phyloP scores from a whole-genome alignment of 1,140 invertebrate species.

The Armadillidium nasatum region DNA sequence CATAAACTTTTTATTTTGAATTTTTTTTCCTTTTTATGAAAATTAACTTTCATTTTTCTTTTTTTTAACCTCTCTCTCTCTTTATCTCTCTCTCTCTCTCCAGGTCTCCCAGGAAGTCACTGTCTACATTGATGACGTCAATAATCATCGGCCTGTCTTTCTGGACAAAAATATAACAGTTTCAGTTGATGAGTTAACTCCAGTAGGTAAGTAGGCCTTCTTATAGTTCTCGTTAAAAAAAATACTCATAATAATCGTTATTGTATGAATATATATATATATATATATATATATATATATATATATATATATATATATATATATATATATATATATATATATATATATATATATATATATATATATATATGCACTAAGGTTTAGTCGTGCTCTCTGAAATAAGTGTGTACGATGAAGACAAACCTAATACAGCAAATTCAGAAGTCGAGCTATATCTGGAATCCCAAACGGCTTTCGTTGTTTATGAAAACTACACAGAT shows the following conservation, averaged over 20 bases:
- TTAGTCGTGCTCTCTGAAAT: slow-evolving; percentile 75
- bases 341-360: background rate
- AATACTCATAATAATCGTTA: background rate
- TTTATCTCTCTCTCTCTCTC: background rate
- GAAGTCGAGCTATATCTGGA: slow-evolving; percentile 77
- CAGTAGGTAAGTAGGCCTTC: slow-evolving; percentile 59
- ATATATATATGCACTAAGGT: too few relatives aligned
- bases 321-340: background rate
- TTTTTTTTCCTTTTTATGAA: too few relatives aligned
- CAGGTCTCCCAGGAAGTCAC: slow-evolving; percentile 40
- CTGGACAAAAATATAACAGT: slow-evolving; percentile 74
- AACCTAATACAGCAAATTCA: slow-evolving; percentile 82
- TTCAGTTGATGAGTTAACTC: slow-evolving; percentile 73
- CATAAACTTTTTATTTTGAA: too few relatives aligned
- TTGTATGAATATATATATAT: background rate
- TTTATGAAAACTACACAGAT: background rate
- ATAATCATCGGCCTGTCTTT: slow-evolving; percentile 88
- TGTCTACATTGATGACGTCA: slow-evolving; percentile 79
- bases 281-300: background rate
- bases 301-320: background rate
- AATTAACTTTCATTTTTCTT: too few relatives aligned
- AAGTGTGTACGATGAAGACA: slow-evolving; percentile 70
- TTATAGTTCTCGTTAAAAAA: too few relatives aligned
- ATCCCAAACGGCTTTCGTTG: slow-evolving; percentile 46
- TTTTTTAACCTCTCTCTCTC: too few relatives aligned